These are phyloP conservation scores for Unio delphinus DNA, from an alignment of 2,888 invertebrate genomes.

Conservation along the genomic window DNA sequence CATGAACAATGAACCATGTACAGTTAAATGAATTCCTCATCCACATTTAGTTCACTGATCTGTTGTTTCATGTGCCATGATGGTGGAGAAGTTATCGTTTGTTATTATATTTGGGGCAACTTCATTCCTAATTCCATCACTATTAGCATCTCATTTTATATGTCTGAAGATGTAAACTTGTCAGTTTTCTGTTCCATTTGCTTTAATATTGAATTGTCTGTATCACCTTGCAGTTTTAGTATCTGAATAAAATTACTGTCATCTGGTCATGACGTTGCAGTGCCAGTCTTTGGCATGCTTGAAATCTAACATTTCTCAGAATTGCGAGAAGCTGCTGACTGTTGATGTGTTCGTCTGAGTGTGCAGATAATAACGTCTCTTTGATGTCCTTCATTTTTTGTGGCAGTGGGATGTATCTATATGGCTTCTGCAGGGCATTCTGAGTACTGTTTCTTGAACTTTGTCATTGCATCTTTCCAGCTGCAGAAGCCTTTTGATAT, in stretches of 20 bases:
- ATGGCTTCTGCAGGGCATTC: too few relatives aligned
- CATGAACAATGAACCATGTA: conserved; percentile 18
- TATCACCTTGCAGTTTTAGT: conserved; percentile 14
- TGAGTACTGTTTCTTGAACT: too few relatives aligned
- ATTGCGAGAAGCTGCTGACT: too few relatives aligned
- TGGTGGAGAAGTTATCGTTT: conserved; percentile 16
- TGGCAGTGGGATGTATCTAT: too few relatives aligned
- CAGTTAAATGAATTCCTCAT: conserved; percentile 42
- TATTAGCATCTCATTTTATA: conserved; percentile 38
- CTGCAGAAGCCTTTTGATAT: too few relatives aligned
- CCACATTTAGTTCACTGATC: conserved; percentile 24
- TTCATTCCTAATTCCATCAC: conserved; percentile 29
- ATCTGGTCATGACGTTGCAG: too few relatives aligned
- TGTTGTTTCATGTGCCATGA: conserved; percentile 36
- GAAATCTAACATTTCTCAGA: too few relatives aligned
- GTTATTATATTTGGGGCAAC: conserved; percentile 12
- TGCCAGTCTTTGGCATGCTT: too few relatives aligned
- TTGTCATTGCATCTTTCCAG: too few relatives aligned
- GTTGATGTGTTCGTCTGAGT: too few relatives aligned
- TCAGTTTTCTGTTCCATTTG: conserved; percentile 29
- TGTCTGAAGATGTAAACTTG: conserved; percentile 34
- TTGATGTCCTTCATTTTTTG: too few relatives aligned
- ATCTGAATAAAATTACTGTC: conserved; percentile 25
- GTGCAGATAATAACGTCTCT: too few relatives aligned
- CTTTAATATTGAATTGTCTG: conserved; percentile 13